Conservation (phyloP, 2,113 vertebrate species). For the Pseudopodoces humilis region DNA sequence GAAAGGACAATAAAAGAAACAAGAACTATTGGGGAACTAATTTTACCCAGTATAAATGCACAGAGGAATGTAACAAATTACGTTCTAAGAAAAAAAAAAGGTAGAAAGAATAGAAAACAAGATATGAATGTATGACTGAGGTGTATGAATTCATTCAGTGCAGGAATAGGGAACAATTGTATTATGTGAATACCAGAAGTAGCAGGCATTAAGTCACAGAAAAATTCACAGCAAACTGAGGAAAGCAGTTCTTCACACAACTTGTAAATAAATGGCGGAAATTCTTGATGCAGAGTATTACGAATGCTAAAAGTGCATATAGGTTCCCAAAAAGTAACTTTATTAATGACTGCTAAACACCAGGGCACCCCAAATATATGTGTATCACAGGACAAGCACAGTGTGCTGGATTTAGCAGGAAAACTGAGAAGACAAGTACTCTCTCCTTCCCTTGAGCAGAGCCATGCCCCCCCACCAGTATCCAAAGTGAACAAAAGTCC, state of each 20-base stretch:
- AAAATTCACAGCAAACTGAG: background rate
- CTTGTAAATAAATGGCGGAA: background rate
- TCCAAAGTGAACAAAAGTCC: background rate
- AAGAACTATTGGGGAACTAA: background rate
- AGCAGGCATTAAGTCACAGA: background rate
- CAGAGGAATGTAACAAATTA: background rate
- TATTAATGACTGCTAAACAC: background rate
- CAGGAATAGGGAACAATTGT: background rate
- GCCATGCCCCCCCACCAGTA: fast-evolving
- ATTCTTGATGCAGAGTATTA: background rate
- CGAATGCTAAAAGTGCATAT: background rate
- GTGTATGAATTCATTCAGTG: background rate
- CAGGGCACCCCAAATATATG: background rate
- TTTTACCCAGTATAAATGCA: background rate
- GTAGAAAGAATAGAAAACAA: background rate
- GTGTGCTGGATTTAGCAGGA: background rate
- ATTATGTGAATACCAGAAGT: background rate
- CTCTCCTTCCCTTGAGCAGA: background rate
- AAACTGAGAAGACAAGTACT: background rate
- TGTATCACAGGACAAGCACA: background rate
- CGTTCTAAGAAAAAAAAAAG: background rate
- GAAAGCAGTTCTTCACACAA: background rate
- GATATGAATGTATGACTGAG: background rate
- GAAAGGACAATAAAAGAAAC: background rate
- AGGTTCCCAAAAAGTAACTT: background rate